Percentiles rank a stretch among this genome's conserved stretches.
These are phyloP conservation scores for Pyrrhosoma nymphula DNA, from an alignment of 2,888 invertebrate species.

Conservation along the genomic window DNA sequence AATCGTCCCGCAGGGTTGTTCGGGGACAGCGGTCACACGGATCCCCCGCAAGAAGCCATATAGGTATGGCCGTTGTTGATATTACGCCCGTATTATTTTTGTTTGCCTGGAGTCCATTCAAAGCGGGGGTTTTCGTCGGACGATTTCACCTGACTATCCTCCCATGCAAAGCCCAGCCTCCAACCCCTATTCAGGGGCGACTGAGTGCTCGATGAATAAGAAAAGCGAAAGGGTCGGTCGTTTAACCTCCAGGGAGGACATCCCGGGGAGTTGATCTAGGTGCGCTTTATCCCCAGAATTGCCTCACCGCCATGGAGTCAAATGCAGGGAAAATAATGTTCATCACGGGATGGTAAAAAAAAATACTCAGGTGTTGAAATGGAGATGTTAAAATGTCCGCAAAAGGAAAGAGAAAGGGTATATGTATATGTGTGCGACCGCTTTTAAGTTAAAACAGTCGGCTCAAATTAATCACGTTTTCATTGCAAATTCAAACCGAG, in stretches of 20 bases:
- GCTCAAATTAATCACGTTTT: too few relatives aligned
- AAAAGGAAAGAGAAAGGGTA: neutral
- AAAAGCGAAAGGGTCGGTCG: neutral
- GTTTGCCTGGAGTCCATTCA: neutral
- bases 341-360: neutral
- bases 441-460: too few relatives aligned
- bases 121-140: neutral
- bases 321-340: neutral
- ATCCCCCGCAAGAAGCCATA: neutral
- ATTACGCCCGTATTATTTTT: neutral
- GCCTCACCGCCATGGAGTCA: neutral
- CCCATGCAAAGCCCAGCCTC: neutral
- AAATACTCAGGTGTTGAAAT: neutral
- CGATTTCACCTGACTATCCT: neutral
- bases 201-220: neutral
- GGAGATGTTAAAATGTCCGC: neutral
- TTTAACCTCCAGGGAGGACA: neutral
- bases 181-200: neutral
- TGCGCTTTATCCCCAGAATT: neutral
- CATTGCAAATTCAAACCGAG: too few relatives aligned
- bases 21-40: neutral
- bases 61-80: neutral
- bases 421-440: too few relatives aligned
- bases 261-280: neutral
- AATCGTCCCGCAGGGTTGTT: neutral